phyloP scores from a whole-genome alignment of 2,113 vertebrate species.

The Plecotus auritus region DNA sequence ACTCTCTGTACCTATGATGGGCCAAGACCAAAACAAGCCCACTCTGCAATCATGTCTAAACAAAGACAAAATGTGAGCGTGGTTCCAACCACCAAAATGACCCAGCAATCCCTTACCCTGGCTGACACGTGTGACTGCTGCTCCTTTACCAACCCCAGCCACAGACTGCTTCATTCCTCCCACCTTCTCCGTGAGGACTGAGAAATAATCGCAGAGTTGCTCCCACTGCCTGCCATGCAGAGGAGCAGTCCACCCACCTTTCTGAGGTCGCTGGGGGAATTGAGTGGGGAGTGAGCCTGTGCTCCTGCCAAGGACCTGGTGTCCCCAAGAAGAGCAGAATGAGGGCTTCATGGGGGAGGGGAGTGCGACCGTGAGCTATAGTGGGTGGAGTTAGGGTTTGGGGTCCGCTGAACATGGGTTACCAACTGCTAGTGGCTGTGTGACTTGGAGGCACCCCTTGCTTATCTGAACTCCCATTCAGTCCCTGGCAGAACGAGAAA shows the following conservation, averaged over 20 bases:
- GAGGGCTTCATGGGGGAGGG: not conserved
- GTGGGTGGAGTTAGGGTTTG: not conserved
- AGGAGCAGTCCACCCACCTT: not conserved
- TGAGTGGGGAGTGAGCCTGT: not conserved
- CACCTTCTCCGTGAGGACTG: not conserved
- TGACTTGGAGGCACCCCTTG: not conserved
- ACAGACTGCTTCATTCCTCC: not conserved
- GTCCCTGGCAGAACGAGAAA: not conserved
- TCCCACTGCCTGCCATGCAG: not conserved
- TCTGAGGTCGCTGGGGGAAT: not conserved
- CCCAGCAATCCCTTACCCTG: not conserved
- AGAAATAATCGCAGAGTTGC: not conserved
- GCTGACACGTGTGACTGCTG: no score
- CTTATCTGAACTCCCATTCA: not conserved
- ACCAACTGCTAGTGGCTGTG: not conserved
- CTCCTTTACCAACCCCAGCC: not conserved
- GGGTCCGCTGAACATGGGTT: not conserved
- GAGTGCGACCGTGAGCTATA: accelerated
- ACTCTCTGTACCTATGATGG: not conserved
- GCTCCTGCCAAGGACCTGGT: not conserved
- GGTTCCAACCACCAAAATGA: not conserved
- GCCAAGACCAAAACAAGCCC: not conserved
- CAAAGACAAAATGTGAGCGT: accelerated
- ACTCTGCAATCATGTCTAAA: accelerated
- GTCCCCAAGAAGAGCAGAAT: not conserved